Conservation (phyloP, 2,113 vertebrate species). For the Brachypodius melanocephalos region DNA sequence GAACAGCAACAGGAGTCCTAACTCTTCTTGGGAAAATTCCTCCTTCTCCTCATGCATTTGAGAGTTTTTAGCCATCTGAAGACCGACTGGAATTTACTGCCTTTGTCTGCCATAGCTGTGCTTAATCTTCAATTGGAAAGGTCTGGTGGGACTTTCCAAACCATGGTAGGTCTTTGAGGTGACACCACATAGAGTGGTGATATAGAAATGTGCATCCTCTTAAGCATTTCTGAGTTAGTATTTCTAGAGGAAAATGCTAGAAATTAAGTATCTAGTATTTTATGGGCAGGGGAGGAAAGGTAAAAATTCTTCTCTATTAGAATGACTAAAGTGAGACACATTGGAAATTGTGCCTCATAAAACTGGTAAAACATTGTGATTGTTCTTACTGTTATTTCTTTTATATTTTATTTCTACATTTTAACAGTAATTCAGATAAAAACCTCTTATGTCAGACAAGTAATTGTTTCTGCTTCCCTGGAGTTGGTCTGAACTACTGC, state of each 20-base stretch:
- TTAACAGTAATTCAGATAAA: background rate
- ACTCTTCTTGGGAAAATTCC: background rate
- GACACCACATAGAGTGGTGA: background rate
- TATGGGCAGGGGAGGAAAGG: background rate
- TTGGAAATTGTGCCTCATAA: background rate
- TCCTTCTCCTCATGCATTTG: background rate
- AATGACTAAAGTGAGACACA: accelerated
- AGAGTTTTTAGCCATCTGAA: background rate
- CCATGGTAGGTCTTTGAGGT: background rate
- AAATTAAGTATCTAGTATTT: background rate
- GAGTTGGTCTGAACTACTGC: background rate
- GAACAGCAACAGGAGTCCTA: background rate
- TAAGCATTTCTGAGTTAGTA: background rate
- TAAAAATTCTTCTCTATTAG: background rate
- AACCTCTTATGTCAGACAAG: background rate
- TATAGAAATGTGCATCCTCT: background rate
- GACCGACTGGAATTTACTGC: background rate
- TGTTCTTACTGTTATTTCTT: background rate
- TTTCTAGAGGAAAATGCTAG: background rate
- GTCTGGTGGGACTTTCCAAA: background rate
- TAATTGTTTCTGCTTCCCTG: background rate
- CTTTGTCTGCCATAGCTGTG: background rate
- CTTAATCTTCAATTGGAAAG: background rate
- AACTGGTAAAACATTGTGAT: background rate
- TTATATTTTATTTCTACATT: background rate